Evolutionary conservation across 37 sponge, comb jelly and placozoan species (phyloP), one percentile per base, ranked within the genome.

Genomic region (Trichoplax adhaerens): DNA sequence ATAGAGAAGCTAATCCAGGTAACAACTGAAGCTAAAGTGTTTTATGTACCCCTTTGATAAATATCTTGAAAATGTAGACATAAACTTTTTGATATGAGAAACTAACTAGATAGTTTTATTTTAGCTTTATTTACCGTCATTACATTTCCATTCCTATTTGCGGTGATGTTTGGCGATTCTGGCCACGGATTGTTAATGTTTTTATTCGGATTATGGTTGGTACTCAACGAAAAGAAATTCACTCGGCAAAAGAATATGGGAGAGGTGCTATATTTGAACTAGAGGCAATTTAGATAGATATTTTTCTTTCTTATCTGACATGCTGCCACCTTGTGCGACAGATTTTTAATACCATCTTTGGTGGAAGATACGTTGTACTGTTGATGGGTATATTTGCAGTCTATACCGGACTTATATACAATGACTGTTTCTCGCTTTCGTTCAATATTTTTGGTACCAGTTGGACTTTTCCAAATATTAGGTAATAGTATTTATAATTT

Each of bases 141-240:
- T 69, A 89, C 99, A 0, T 98, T 98, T 69, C 99, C 99, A 3
- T 98, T 98, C 79, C 81, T 98, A 73, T 98, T 98, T 81, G 99
- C 88, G 69, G 89, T 98, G 68, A 98, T 98, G 99, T 98, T 98
- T 83, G 99, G 99, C 68, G 99, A 98, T 72, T 81, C 83, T 52
- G 99, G 94, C 12, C 99, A 98, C 74, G 99, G 99, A 0, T 58
- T 92, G 10, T 76, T 98, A 66, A 93, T 98, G 94, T 74, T 78
- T 29, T 63, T 87, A 5, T 86, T 86, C 78, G 94, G 92, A 46
- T 59, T 89, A 47, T 61, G 66, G 51, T 72, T 98, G 71, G 88
- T 98, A 62, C 2, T 89, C 52, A 85, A 83, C 74, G 99, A 98
- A 78, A 89, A 86, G 74, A 76, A 70, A 50, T 77, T 95, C 53